Conservation (phyloP, 1,140 invertebrate genomes). For the Zaprionus davidi region DNA sequence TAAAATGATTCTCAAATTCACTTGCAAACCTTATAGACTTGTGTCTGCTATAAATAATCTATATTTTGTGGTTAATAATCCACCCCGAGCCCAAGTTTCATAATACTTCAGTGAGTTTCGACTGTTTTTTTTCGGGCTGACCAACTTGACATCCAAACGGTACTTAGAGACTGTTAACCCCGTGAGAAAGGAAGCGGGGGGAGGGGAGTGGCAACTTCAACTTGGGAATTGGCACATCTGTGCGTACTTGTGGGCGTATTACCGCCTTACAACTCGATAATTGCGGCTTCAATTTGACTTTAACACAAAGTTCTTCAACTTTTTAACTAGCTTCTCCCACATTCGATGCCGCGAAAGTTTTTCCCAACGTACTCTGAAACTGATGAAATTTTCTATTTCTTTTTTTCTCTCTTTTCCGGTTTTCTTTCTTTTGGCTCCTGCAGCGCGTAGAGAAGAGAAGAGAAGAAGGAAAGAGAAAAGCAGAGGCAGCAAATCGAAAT, state of each 20-base stretch:
- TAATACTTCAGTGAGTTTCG: background rate
- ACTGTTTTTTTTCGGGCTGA: slow-evolving; percentile 2
- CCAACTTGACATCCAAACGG: slow-evolving; percentile 35
- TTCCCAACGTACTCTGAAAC: slow-evolving; percentile 65
- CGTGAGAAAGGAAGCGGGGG: background rate
- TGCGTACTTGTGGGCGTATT: slow-evolving; percentile 37
- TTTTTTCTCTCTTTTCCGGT: slow-evolving; percentile 21
- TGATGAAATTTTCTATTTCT: slow-evolving; percentile 44
- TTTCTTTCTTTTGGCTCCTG: slow-evolving; percentile 38
- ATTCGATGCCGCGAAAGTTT: slow-evolving; percentile 60
- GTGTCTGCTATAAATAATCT: background rate
- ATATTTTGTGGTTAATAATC: background rate
- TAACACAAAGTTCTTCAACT: slow-evolving; percentile 72
- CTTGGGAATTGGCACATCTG: slow-evolving; percentile 58
- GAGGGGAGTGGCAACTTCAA: background rate
- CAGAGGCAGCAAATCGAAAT: slow-evolving; percentile 59
- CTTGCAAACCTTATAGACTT: background rate
- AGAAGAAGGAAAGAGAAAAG: slow-evolving; percentile 10
- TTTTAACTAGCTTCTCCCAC: slow-evolving; percentile 68
- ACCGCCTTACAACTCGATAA: slow-evolving; percentile 77
- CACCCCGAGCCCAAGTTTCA: background rate
- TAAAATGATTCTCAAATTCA: background rate
- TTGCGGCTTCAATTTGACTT: slow-evolving; percentile 80
- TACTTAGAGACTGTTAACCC: slow-evolving; percentile 30
- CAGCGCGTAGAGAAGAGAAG: slow-evolving; percentile 47